Conservation (phyloP, 2,113 vertebrate genomes). For the Cathartes aura region DNA sequence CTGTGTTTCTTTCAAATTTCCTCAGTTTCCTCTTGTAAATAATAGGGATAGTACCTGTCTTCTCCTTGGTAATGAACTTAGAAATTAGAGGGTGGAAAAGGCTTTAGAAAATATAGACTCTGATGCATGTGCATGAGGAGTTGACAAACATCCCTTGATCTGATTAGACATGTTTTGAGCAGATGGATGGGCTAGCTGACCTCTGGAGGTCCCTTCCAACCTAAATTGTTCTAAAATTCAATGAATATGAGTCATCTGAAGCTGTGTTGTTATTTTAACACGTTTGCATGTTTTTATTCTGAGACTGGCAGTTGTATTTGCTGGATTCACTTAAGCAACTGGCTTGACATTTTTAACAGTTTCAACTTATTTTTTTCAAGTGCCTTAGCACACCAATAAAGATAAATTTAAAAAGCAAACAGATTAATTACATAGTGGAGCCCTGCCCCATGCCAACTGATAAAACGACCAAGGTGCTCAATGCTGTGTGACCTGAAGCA, state of each 20-base stretch:
- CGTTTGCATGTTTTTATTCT: background rate
- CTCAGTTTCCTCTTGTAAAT: background rate
- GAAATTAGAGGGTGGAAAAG: background rate
- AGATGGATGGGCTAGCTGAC: background rate
- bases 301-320: background rate
- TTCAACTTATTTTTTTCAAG: background rate
- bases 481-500: background rate
- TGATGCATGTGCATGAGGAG: background rate
- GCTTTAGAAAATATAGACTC: background rate
- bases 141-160: background rate
- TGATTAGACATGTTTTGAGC: slow-evolving; percentile 4
- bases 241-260: background rate
- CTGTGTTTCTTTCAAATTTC: background rate
- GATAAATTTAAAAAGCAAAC: background rate
- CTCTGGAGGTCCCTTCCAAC: background rate
- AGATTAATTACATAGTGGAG: background rate
- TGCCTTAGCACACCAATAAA: background rate
- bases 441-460: background rate
- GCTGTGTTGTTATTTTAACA: background rate
- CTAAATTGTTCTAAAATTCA: background rate
- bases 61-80: background rate
- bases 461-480: background rate
- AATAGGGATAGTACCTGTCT: background rate
- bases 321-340: background rate
- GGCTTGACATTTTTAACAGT: background rate